Base-by-base conservation (phyloP, 2,888 invertebrate species). In the Omphaloscelis lunosa region DNA sequence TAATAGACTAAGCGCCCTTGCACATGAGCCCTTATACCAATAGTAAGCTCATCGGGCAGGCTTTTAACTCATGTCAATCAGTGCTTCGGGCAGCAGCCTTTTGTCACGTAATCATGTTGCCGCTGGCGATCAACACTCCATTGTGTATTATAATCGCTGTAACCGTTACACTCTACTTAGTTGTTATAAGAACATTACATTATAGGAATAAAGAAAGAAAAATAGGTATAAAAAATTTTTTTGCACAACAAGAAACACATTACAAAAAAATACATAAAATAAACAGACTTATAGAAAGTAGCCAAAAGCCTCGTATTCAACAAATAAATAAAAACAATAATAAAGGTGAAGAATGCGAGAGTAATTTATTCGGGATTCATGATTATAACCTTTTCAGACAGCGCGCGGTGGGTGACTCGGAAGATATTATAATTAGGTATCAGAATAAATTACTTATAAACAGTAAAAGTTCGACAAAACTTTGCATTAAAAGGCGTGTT, bases 41-140 rank as follows among this genome's bases (percentile, higher is more conserved):
- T 69, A 53, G n/a, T 69, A 27, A 79, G 58, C 72, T 67, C 67
- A 68, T 63, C 56, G 51, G 7, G 23, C 45, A 68, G 63, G n/a
- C 58, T 62, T 79, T 63, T 41, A 61, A 17, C 23, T 63, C 41
- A 51, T 9, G 53, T 70, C 84, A 79, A 71, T 74, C 58, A 74
- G 34, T 34, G 73, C 70, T 67, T 39, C 41, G n/a, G 58, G 51
- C 58, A 39, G 41, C n/a, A 8, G 34, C 66, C 53, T 56, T 74
- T 83, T 79, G 67, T 82, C 45, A 39, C 39, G 15, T 82, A 53
- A 67, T 83, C 53, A 79, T 67, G 67, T 68, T 67, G 69, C 73
- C 29, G 48, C 70, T 41, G 53, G 62, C 53, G 53, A 79, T 63
- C 63, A 56, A 68, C 66, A 69, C 66, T 62, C 53, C 27, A 58